These are phyloP conservation scores for Apodemia mormo DNA, from an alignment of 2,888 invertebrate genomes.

Conservation along the genomic window DNA sequence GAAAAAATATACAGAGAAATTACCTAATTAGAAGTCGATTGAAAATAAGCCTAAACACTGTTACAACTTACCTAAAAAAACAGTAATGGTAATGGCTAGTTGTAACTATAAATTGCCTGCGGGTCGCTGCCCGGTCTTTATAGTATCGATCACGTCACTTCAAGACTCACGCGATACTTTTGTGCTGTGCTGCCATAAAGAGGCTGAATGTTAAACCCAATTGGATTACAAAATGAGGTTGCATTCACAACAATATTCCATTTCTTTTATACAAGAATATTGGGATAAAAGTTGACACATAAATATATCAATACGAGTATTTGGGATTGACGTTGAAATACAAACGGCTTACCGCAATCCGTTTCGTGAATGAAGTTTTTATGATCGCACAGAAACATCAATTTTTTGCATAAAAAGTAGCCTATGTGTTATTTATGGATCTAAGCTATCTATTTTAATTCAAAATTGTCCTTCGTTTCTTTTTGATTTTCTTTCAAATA, in stretches of 20 bases:
- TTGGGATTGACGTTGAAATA: neutral
- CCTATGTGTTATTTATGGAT: too few species aligned
- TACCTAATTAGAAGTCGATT: too few species aligned
- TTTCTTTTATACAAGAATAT: neutral
- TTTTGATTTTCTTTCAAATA: too few species aligned
- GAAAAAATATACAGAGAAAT: too few species aligned
- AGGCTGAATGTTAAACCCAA: slow-evolving; percentile 13
- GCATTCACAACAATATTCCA: neutral
- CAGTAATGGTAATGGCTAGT: neutral
- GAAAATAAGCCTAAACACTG: too few species aligned
- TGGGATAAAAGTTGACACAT: neutral
- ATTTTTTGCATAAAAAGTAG: too few species aligned
- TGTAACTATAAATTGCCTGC: neutral
- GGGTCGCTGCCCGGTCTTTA: slow-evolving; percentile 27
- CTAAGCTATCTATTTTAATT: too few species aligned
- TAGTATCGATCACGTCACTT: slow-evolving; percentile 59
- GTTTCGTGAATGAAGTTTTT: neutral
- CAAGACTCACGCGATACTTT: slow-evolving; percentile 55
- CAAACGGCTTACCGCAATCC: slow-evolving; percentile 2
- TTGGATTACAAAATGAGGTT: slow-evolving; percentile 12
- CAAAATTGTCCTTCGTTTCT: too few species aligned
- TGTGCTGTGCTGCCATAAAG: slow-evolving; percentile 20
- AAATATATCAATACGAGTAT: too few species aligned
- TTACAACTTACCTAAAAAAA: too few species aligned
- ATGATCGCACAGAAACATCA: too few species aligned